A percentile compares a stretch with the other conserved stretches of the same genome.
phyloP scores from a whole-genome alignment of 2,888 invertebrate genomes.

The Drepana falcataria region DNA sequence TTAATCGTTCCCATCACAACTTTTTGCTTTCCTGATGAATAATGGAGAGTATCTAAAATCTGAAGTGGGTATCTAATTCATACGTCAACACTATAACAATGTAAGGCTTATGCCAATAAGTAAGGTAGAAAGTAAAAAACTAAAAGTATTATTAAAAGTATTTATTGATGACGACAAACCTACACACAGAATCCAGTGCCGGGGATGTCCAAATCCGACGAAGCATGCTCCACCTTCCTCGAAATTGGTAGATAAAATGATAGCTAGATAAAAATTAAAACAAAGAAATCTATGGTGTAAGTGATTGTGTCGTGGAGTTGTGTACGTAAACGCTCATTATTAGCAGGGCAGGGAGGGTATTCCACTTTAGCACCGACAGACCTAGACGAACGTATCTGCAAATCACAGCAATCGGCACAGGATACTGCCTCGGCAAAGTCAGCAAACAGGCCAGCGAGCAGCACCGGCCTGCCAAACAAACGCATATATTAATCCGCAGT shows the following conservation, averaged over 20 bases:
- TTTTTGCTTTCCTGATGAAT: no score
- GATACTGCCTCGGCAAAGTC: constrained; percentile 75
- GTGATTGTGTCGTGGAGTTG: constrained; percentile 11
- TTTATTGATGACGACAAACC: constrained; percentile 49
- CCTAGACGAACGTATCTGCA: constrained; percentile 69
- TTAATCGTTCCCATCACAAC: no score
- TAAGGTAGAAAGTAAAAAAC: constrained; percentile 5
- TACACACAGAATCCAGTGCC: constrained; percentile 40
- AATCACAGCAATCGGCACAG: constrained; percentile 74
- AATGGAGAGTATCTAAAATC: no score
- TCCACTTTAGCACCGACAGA: constrained; percentile 46
- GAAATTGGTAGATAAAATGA: constrained; percentile 7
- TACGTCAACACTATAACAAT: no score
- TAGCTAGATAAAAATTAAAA: constrained; percentile 18
- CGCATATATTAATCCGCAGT: constrained; percentile 56
- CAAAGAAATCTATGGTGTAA: constrained; percentile 6
- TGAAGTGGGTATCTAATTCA: no score
- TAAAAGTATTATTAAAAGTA: constrained; percentile 21
- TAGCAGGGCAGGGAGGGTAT: constrained; percentile 53
- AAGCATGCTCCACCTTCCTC: constrained; percentile 34
- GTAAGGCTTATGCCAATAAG: no score
- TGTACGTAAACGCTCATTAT: constrained; percentile 28
- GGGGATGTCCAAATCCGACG: constrained; percentile 26
- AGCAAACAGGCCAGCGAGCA: constrained; percentile 77
- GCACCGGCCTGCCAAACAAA: constrained; percentile 79